Evolutionary conservation across 2,888 invertebrate species (phyloP).

Genomic region (Pristionchus fissidentatus): DNA sequence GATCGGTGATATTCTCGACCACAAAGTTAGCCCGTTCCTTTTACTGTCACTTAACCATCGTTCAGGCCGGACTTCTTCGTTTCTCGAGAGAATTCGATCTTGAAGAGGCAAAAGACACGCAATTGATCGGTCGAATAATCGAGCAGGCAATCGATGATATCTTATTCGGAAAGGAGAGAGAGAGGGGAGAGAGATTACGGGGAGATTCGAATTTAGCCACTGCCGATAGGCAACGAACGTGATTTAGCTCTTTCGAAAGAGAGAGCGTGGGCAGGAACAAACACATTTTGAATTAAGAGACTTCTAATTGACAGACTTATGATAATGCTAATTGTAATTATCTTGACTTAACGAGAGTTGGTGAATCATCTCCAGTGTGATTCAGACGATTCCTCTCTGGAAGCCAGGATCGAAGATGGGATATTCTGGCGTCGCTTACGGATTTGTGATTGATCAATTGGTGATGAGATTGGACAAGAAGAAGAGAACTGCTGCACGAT

Average conservation of each 20-base stretch:
- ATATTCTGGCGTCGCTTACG: slow-evolving; percentile 18
- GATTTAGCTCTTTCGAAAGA: neutral
- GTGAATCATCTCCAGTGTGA: too few relatives aligned
- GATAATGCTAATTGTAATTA: neutral
- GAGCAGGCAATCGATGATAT: neutral
- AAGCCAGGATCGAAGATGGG: slow-evolving; percentile 14
- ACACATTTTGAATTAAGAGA: too few relatives aligned
- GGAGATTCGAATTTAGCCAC: neutral
- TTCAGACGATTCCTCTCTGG: slow-evolving; percentile 27
- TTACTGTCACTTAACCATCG: neutral
- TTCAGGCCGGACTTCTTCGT: slow-evolving; percentile 17
- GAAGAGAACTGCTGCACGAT: neutral
- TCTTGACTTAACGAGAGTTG: neutral
- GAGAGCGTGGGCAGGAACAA: too few relatives aligned
- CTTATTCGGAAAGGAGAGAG: neutral
- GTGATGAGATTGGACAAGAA: slow-evolving; percentile 24
- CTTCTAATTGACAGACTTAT: too few relatives aligned
- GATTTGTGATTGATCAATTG: slow-evolving; percentile 32
- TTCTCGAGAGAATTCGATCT: slow-evolving; percentile 24
- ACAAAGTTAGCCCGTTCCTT: neutral
- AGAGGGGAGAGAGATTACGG: neutral
- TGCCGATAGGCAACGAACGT: neutral
- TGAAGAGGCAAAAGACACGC: neutral
- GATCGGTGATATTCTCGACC: slow-evolving; percentile 1
- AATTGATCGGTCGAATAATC: neutral